These are phyloP conservation scores for Sebastes itinus DNA, from an alignment of 2,797 vertebrate genomes.

Conservation along the genomic window DNA sequence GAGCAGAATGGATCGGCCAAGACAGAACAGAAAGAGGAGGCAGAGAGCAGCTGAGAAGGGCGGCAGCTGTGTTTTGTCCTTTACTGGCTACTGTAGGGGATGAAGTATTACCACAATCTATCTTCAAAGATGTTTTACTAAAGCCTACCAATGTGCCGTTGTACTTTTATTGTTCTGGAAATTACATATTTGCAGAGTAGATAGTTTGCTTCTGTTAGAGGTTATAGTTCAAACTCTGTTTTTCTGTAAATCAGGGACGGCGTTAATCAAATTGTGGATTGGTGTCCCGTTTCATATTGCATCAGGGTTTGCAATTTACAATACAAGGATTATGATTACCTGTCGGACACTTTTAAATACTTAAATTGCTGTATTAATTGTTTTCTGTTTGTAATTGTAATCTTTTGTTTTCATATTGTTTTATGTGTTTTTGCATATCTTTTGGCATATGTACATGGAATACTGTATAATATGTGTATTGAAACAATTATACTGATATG, in stretches of 20 bases:
- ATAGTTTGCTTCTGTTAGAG: slow-evolving; percentile 1
- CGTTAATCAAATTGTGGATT: slow-evolving; percentile 3
- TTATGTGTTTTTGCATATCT: slow-evolving; percentile 1
- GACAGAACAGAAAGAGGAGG: slow-evolving; percentile 53
- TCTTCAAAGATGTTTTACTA: slow-evolving; percentile 21
- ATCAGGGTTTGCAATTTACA: background rate
- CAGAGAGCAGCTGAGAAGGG: slow-evolving; percentile 53
- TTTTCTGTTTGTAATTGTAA: background rate
- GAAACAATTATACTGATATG: slow-evolving; percentile 2
- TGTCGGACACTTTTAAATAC: background rate
- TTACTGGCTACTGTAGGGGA: background rate
- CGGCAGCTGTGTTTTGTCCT: background rate
- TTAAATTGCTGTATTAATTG: background rate
- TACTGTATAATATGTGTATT: slow-evolving; percentile 9
- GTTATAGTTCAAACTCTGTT: background rate
- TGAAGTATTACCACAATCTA: slow-evolving; percentile 3
- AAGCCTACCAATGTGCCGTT: background rate
- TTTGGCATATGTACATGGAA: background rate
- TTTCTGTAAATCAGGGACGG: background rate
- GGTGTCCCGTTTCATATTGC: slow-evolving; percentile 8
- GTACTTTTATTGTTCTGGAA: slow-evolving; percentile 6
- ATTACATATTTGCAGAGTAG: background rate
- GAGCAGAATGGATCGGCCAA: slow-evolving; percentile 47
- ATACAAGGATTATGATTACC: background rate
- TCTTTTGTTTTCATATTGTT: slow-evolving; percentile 25